phyloP scores from a whole-genome alignment of 2,888 invertebrate genomes.

The Drosophila leonis region DNA sequence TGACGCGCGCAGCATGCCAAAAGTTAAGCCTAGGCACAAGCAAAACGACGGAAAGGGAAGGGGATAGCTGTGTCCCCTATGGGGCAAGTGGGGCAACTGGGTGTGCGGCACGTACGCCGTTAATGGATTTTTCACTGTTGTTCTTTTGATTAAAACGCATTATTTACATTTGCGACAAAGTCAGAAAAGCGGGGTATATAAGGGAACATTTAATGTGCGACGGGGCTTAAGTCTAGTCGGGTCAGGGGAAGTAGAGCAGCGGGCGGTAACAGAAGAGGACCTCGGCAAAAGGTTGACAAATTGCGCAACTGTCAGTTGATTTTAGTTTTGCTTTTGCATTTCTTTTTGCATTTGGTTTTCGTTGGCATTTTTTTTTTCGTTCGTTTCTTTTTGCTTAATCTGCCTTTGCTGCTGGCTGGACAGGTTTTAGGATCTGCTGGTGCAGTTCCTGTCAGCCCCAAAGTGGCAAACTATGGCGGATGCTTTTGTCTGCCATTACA shows the following conservation, averaged over 20 bases:
- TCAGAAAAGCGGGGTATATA: not conserved
- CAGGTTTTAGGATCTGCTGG: conserved; percentile 8
- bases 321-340: conserved; percentile 47
- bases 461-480: conserved; percentile 55
- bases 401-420: not conserved
- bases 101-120: conserved; percentile 87
- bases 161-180: conserved; percentile 65
- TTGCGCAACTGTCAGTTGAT: conserved; percentile 50
- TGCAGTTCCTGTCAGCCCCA: conserved; percentile 35
- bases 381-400: not conserved
- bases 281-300: conserved; percentile 63
- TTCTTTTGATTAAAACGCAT: conserved; percentile 68
- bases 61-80: conserved; percentile 22
- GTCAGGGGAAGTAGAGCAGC: not conserved
- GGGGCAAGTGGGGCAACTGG: conserved; percentile 26
- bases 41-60: not conserved
- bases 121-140: conserved; percentile 70
- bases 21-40: conserved; percentile 33
- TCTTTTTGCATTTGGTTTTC: conserved; percentile 38
- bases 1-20: conserved; percentile 49
- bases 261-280: not conserved
- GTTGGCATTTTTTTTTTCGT: conserved; percentile 12
- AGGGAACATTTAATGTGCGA: conserved; percentile 21
- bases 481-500: conserved; percentile 78
- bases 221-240: conserved; percentile 6